Base-by-base conservation (phyloP, 2,797 vertebrate species). In the Allobates femoralis region DNA sequence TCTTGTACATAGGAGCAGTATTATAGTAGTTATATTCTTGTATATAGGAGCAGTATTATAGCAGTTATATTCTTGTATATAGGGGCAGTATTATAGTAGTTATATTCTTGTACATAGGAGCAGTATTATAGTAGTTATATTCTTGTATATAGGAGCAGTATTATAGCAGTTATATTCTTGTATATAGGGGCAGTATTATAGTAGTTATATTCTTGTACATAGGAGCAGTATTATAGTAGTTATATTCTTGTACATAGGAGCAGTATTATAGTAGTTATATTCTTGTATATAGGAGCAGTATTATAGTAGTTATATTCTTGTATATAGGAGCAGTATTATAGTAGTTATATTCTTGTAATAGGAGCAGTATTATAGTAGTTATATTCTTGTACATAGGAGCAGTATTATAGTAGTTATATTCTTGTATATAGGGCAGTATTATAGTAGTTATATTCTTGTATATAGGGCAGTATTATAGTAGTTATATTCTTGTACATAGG, bases 261-360 rank as follows among this genome's bases (percentile, higher is more conserved):
- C 23, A 60, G 56, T 60, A 60, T 60, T 60, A 60, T 60, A 60
- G 23, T 60, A 60, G 56, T 60, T 60, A 26, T 60, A 60, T 60
- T 60, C 56, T 26, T 10, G 23, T n/a, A 60, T 10, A 58, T n/a
- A 3, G 58, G 58, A 10, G 15, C 62, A 66, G 62, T 66, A 66
- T 66, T 66, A 66, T 66, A 66, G 62, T 66, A 64, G 60, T 64
- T 64, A 32, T 66, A 66, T 66, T 30, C 62, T 66, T 32, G 62
- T 66, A 66, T 5, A 66, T 32, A 66, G 62, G 28, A 18, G 62
- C 62, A 32, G 62, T 66, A 66, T 66, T 66, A 66, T 66, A 66
- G 62, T 66, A 66, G 62, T 32, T 32, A 32, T 66, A 66, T 30
- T 66, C 62, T 28, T 30, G 60, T 64, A 64, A 67, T 34, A 67